These are phyloP conservation scores for Drosophila kikkawai DNA, from an alignment of 1,140 invertebrate genomes.

Conservation along the genomic window DNA sequence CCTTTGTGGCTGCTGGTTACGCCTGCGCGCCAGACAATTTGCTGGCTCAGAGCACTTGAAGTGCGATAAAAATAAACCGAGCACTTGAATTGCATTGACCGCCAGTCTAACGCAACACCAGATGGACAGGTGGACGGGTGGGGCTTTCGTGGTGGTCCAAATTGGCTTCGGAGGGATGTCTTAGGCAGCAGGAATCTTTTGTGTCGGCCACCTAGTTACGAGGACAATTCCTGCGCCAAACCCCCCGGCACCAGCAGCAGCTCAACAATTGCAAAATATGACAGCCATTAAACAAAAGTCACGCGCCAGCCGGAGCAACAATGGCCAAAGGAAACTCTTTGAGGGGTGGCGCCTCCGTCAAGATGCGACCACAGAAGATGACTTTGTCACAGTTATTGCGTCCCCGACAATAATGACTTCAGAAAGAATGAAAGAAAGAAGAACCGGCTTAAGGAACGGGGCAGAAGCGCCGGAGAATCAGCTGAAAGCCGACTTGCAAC, in stretches of 20 bases:
- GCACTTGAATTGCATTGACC: constrained; percentile 20
- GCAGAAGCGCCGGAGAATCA: neutral
- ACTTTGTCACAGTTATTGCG: constrained; percentile 76
- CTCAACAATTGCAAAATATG: constrained; percentile 49
- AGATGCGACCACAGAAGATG: constrained; percentile 44
- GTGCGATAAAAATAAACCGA: constrained; percentile 37
- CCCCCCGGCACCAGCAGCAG: neutral
- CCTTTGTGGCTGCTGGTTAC: constrained; percentile 49
- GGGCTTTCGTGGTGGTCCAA: neutral
- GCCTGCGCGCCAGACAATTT: constrained; percentile 72
- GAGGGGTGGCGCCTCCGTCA: constrained; percentile 1
- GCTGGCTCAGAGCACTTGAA: constrained; percentile 72
- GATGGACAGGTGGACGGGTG: neutral
- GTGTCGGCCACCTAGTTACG: constrained; percentile 14
- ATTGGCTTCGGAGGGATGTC: neutral
- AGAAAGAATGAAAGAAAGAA: constrained; percentile 53
- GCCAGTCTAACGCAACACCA: constrained; percentile 14
- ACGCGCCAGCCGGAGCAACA: constrained; percentile 14
- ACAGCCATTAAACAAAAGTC: constrained; percentile 29
- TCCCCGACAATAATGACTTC: constrained; percentile 67
- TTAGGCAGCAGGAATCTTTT: constrained; percentile 3
- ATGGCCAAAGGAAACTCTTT: constrained; percentile 12
- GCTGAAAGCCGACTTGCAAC: constrained; percentile 63
- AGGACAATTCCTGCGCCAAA: constrained; percentile 5
- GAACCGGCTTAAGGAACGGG: constrained; percentile 1